phyloP scores from a whole-genome alignment of 1,140 invertebrate species.

The Fopius arisanus region DNA sequence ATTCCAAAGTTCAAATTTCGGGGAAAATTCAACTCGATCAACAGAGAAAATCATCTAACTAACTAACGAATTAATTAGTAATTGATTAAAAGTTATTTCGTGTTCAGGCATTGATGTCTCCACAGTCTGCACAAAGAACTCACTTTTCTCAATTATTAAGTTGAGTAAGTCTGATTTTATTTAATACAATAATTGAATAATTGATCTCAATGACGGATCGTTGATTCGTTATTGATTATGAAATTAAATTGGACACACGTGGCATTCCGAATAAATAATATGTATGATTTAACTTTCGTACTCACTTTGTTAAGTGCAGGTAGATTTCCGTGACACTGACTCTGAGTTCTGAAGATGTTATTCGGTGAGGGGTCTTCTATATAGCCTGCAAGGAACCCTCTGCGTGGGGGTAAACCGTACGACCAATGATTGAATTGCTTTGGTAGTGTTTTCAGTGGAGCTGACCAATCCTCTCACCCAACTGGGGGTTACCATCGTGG shows the following conservation, averaged over 20 bases:
- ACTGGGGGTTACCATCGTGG: too few relatives aligned
- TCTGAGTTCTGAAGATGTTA: constrained; percentile 64
- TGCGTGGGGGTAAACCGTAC: constrained; percentile 55
- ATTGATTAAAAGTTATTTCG: too few relatives aligned
- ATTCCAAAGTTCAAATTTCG: neutral
- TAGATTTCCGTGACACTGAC: constrained; percentile 60
- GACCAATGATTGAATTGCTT: constrained; percentile 52
- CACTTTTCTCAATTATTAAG: neutral
- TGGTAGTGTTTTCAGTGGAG: constrained; percentile 56
- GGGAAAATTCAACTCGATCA: neutral
- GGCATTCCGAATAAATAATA: neutral
- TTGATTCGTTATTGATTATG: too few relatives aligned
- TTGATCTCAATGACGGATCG: neutral
- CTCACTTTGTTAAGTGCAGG: constrained; percentile 55
- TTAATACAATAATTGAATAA: neutral
- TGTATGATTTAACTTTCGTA: constrained; percentile 39
- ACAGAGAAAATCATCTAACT: too few relatives aligned
- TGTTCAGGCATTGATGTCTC: neutral
- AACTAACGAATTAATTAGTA: too few relatives aligned
- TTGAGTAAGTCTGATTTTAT: too few relatives aligned
- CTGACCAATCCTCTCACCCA: constrained; percentile 41
- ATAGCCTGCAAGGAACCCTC: constrained; percentile 50
- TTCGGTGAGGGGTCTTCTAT: constrained; percentile 60
- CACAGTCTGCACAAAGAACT: neutral
- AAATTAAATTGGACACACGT: too few relatives aligned